phyloP scores from a whole-genome alignment of 2,797 vertebrate genomes.

The Pangasius mekongensis region DNA sequence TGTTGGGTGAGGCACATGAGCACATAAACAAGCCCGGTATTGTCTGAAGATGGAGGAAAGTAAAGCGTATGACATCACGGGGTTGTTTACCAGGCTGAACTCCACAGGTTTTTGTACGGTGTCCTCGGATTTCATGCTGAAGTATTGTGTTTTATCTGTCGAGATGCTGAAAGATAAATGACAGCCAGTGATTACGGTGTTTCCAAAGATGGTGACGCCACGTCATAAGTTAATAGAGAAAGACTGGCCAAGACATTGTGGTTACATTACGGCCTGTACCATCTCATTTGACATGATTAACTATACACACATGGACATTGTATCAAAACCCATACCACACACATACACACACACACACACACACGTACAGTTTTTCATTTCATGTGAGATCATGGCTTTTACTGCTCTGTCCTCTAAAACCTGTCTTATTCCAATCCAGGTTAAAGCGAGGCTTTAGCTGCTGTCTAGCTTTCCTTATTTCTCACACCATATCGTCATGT shows the following conservation, averaged over 20 bases:
- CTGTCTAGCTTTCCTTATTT: not conserved
- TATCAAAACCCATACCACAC: constrained; percentile 10
- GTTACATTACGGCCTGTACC: constrained; percentile 3
- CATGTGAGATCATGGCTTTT: constrained; percentile 16
- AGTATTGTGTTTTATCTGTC: constrained; percentile 42
- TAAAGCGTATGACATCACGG: constrained; percentile 28
- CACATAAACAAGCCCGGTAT: constrained; percentile 16
- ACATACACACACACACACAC: constrained; percentile 6
- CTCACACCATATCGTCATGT: not conserved
- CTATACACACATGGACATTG: not conserved
- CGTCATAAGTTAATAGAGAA: constrained; percentile 5
- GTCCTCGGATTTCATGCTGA: constrained; percentile 31
- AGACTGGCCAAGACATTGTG: not conserved
- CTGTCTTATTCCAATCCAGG: not conserved
- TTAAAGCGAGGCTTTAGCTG: not conserved
- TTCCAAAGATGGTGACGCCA: constrained; percentile 31
- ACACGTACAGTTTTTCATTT: not conserved
- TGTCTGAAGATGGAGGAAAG: constrained; percentile 26
- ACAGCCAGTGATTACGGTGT: constrained; percentile 5
- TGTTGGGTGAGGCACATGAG: not conserved
- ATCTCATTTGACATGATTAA: constrained; percentile 24
- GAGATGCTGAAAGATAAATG: constrained; percentile 22
- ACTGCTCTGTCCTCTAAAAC: not conserved
- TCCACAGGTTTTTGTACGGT: not conserved
- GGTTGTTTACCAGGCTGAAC: constrained; percentile 31